Base-by-base conservation (phyloP, 92 coral and sea anemone species). In the Epizoanthus ramosus region DNA sequence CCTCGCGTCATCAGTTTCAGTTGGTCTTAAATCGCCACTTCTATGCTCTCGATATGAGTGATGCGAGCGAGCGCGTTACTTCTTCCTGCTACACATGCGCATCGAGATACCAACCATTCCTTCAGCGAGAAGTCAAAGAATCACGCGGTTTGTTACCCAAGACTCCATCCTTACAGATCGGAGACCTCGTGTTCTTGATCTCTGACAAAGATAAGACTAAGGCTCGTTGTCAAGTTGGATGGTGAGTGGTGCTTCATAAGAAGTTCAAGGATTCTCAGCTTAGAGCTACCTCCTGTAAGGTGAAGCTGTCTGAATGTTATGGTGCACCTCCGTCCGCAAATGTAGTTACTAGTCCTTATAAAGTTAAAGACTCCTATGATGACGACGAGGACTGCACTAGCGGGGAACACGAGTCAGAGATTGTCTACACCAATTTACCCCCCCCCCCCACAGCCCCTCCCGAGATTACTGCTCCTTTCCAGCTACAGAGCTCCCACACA, bases 191-290 rank as follows among this genome's bases (percentile, higher is more conserved):
- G 13, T 73, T 47, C 57, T 73, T 73, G 57, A 57, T 60, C 79
- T 15, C 60, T 39, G 56, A 73, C 19, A 59, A 43, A 18, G 25
- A 73, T 39, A 73, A 73, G 63, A 16, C 68, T 22, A 52, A 37
- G n/a, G 63, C 70, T 24, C 70, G 68, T 35, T 35, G 39, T 35
- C 39, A 35, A 71, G 76, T 21, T 71, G 50, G 76, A 71, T 71
- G 76, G 76, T 53, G 15, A 71, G 50, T 71, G 76, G 76, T 23
- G 76, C n/a, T 71, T 71, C 17, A 53, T 71, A 53, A 71, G 47
- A 71, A 71, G 50, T 24, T 71, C 50, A 71, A 24, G 52, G 76
- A 61, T 31, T 71, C 76, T 23, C 76, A 71, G 19, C 76, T 71
- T 71, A 15, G 76, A 53, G 76, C 76, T 53, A 19, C 15, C 52